Base-by-base conservation (phyloP, 2,888 invertebrate species). In the Agrotis clavis region DNA sequence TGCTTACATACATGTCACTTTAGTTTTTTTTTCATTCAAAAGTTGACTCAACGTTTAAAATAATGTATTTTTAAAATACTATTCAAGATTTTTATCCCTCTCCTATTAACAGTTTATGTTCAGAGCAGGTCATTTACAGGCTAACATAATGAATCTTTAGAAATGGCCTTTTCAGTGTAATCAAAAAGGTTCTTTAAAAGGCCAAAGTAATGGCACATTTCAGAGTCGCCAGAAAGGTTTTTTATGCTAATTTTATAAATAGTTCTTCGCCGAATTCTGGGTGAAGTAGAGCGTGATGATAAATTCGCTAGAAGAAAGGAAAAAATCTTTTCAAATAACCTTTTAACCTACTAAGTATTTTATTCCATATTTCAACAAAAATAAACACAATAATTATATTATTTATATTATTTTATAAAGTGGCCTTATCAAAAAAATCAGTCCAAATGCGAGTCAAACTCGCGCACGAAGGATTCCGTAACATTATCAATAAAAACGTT, bases 251-350 rank as follows among this genome's bases (percentile, higher is more conserved):
- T 72, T 67, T 73, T 69, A 21, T 14, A 48, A 71, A 80, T 68
- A 77, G 81, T 79, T 74, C 65, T 61, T 57, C 77, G 74, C 70
- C 14, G 53, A 62, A 81, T 66, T 69, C 47, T 57, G 73, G 19
- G 67, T 60, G 62, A 63, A 73, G 72, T 77, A 76, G 69, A 74
- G 51, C 65, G 59, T 64, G 35, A 60, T 68, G 64, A 78, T 69
- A 70, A 75, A 79, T 70, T 70, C 13, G 80, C 47, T 47, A 65
- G 25, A 30, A 76, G 19, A 13, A 35, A 50, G 1, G n/a, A 63
- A 54, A 68, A 74, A 74, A 41, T 48, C 16, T 69, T 69, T 64
- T 65, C 14, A 64, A 47, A 63, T 59, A 62, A 41, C 18, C 6
- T n/a, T n/a, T n/a, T n/a, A n/a, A n/a, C n/a, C n/a, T n/a, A n/a